phyloP scores from a whole-genome alignment of 2,888 invertebrate genomes.

The Melanargia galathea region DNA sequence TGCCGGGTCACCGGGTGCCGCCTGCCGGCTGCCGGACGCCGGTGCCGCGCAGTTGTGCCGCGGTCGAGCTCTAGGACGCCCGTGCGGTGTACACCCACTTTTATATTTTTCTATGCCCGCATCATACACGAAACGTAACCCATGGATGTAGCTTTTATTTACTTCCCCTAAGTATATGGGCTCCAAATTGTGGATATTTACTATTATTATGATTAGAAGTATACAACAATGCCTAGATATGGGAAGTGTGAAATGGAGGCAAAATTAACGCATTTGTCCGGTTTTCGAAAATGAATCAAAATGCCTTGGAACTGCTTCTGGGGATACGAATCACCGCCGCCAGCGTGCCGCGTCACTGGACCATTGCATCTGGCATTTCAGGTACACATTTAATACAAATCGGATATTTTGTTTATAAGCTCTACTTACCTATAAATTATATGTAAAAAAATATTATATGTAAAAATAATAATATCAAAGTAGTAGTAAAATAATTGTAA shows the following conservation, averaged over 20 bases:
- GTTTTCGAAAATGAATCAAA: constrained; percentile 51
- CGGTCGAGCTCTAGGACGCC: constrained; percentile 55
- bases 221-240: constrained; percentile 1
- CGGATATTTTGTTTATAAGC: background rate
- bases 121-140: background rate
- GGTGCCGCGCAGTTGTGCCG: constrained; percentile 53
- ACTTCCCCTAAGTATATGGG: background rate
- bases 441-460: no score
- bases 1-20: no score
- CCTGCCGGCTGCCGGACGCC: constrained; percentile 41
- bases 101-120: constrained; percentile 13
- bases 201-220: no score
- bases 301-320: constrained; percentile 80
- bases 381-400: constrained; percentile 51
- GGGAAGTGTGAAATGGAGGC: constrained; percentile 20
- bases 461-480: no score
- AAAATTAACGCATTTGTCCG: constrained; percentile 21
- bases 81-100: constrained; percentile 46
- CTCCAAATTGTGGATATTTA: background rate
- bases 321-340: constrained; percentile 74
- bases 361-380: constrained; percentile 67
- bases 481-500: background rate
- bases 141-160: background rate
- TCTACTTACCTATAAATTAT: background rate
- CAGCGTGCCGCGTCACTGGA: constrained; percentile 70